Evolutionary conservation across 2,888 invertebrate species (phyloP), one percentile per base, ranked within the genome.

Genomic region (Isotomurus palustris): DNA sequence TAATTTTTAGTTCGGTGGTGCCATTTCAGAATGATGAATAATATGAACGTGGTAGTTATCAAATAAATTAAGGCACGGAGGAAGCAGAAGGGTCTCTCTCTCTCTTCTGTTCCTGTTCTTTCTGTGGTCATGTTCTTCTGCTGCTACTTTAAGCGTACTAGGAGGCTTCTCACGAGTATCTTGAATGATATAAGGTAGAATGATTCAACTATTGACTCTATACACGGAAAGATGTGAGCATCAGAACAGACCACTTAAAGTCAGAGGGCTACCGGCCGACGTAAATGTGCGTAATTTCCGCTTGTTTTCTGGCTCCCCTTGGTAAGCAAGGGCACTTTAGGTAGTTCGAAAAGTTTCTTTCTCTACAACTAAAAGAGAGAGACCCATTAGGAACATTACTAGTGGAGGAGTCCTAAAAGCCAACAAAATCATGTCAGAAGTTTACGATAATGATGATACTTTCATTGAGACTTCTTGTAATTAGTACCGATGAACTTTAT

Each of bases 221-320:
- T n/a, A n/a, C n/a, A n/a, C n/a, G n/a, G n/a, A n/a, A n/a, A n/a
- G n/a, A n/a, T n/a, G n/a, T n/a, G n/a, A n/a, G n/a, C n/a, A n/a
- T n/a, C n/a, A n/a, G n/a, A n/a, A n/a, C n/a, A 35, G 40, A 51
- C 51, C 44, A 53, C 32, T 29, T 53, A 40, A 24, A 38, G 47
- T 48, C 47, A 25, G 17, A 51, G 35, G 50, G 43, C 29, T 53
- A 64, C 64, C 61, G 61, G 59, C 61, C 59, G 52, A 64, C 61
- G 54, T 62, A 64, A 64, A 64, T 64, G 64, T 59, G 59, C 61
- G 61, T 64, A 64, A 64, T 62, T 64, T 64, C 64, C 64, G 64
- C 57, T 64, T 57, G 55, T 64, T 58, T 56, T 52, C 55, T 60
- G 55, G 47, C 55, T 60, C 58, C 64, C 61, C 61, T 57, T 22